Evolutionary conservation across 2,113 vertebrate species (phyloP).

Genomic region (Rhadina sibilatrix): DNA sequence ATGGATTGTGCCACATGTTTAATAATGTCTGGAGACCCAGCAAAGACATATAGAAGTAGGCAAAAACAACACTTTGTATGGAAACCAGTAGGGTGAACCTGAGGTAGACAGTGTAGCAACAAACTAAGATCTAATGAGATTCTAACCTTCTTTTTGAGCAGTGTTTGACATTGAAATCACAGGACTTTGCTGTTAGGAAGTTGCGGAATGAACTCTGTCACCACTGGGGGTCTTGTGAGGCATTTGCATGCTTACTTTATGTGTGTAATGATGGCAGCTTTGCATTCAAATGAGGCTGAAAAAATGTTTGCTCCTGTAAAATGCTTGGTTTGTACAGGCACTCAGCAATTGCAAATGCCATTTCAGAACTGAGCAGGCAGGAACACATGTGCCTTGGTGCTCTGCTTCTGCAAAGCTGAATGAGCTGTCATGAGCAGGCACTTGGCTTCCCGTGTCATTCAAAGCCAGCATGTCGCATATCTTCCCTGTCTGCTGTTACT

Average conservation of each 20-base stretch:
- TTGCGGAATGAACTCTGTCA: neutral
- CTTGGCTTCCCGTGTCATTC: neutral
- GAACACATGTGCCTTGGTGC: neutral
- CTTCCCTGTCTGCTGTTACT: neutral
- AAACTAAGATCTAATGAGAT: neutral
- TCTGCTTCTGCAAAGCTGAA: neutral
- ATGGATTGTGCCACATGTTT: slow-evolving; percentile 17
- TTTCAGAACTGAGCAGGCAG: neutral
- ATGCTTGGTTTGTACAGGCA: neutral
- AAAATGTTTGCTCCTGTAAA: neutral
- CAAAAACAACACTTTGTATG: neutral
- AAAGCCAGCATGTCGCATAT: neutral
- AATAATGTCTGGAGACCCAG: slow-evolving; percentile 30
- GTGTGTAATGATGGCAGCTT: neutral
- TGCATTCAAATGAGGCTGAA: neutral
- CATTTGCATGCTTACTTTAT: neutral
- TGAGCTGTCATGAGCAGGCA: neutral
- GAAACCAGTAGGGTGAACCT: neutral
- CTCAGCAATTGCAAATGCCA: neutral
- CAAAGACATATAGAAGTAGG: neutral
- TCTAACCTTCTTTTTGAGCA: neutral
- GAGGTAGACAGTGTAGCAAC: neutral
- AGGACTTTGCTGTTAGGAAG: neutral
- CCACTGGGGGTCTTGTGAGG: neutral
- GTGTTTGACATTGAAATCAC: neutral